Percentiles rank a stretch among this genome's conserved stretches.
Conservation (phyloP, 2,113 vertebrate genomes). For the Plotosus lineatus region DNA sequence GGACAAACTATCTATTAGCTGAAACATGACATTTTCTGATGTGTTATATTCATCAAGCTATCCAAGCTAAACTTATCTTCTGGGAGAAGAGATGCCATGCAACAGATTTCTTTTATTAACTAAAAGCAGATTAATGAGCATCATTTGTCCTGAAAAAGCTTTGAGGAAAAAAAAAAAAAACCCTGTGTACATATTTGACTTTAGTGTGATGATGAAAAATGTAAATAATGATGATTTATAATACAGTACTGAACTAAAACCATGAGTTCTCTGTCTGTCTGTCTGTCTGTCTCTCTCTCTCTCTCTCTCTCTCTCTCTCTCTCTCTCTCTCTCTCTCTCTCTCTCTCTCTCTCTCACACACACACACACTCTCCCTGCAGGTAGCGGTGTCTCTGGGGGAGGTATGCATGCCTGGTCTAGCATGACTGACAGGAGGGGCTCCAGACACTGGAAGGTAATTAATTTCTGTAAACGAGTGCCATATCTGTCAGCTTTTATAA, state of each 20-base stretch:
- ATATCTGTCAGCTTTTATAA: conserved; percentile 81
- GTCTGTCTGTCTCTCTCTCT: not conserved
- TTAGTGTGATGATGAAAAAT: conserved; percentile 15
- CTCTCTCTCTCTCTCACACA: conserved; percentile 1
- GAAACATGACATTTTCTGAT: conserved; percentile 70
- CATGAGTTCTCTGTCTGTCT: conserved; percentile 9
- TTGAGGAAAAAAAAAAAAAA: conserved; percentile 9
- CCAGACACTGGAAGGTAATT: conserved; percentile 74
- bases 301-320: not conserved
- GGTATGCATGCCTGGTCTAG: conserved; percentile 63
- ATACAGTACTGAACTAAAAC: not conserved
- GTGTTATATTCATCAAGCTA: conserved; percentile 70
- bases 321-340: not conserved
- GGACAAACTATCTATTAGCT: conserved; percentile 73
- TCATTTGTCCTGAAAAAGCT: conserved; percentile 31
- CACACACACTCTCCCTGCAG: conserved; percentile 34
- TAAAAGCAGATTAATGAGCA: conserved; percentile 52
- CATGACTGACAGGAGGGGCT: conserved; percentile 71
- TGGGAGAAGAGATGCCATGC: conserved; percentile 48
- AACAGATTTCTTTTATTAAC: conserved; percentile 49
- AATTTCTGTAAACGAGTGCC: conserved; percentile 78
- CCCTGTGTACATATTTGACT: conserved; percentile 14
- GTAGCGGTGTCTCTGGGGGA: conserved; percentile 51
- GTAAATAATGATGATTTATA: conserved; percentile 21
- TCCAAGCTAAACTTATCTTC: conserved; percentile 57